Percentiles rank a stretch among this genome's conserved stretches.
These are phyloP conservation scores for Sparus aurata DNA, from an alignment of 2,797 vertebrate genomes.

Conservation along the genomic window DNA sequence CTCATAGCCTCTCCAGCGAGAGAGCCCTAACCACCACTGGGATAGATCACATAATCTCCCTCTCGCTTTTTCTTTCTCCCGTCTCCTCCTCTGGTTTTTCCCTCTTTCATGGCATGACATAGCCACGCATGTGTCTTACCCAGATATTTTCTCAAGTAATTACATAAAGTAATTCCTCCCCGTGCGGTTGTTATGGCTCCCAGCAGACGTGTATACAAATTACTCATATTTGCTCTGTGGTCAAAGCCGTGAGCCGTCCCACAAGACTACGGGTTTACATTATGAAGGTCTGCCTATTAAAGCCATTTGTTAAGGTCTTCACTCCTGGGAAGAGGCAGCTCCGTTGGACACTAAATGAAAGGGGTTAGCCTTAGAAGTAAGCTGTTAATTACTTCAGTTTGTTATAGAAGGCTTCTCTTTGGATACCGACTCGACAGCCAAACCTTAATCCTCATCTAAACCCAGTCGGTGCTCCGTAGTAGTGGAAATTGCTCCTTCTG, in stretches of 20 bases:
- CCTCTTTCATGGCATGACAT: slow-evolving; percentile 69
- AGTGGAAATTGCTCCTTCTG: slow-evolving; percentile 72
- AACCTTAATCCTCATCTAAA: slow-evolving; percentile 76
- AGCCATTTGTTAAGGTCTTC: slow-evolving; percentile 87
- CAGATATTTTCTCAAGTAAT: slow-evolving; percentile 85
- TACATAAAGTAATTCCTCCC: slow-evolving; percentile 87
- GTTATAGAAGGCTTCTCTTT: slow-evolving; percentile 76
- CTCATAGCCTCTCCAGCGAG: slow-evolving; percentile 75
- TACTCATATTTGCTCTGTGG: slow-evolving; percentile 87
- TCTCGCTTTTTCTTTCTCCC: slow-evolving; percentile 29
- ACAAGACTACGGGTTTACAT: slow-evolving; percentile 82
- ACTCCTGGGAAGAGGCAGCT: slow-evolving; percentile 77
- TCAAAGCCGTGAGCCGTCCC: slow-evolving; percentile 82
- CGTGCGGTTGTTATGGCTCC: slow-evolving; percentile 84
- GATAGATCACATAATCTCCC: slow-evolving; percentile 74
- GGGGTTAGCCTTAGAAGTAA: slow-evolving; percentile 75
- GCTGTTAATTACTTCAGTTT: slow-evolving; percentile 85
- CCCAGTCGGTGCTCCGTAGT: slow-evolving; percentile 65
- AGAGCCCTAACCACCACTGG: slow-evolving; percentile 69
- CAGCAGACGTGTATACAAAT: slow-evolving; percentile 87
- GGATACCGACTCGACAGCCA: slow-evolving; percentile 72
- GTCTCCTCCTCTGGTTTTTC: slow-evolving; percentile 43
- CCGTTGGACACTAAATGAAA: slow-evolving; percentile 78
- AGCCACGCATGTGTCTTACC: slow-evolving; percentile 76
- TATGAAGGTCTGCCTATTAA: slow-evolving; percentile 88